phyloP scores from a whole-genome alignment of 2,888 invertebrate genomes.

The Conomelus anceps region DNA sequence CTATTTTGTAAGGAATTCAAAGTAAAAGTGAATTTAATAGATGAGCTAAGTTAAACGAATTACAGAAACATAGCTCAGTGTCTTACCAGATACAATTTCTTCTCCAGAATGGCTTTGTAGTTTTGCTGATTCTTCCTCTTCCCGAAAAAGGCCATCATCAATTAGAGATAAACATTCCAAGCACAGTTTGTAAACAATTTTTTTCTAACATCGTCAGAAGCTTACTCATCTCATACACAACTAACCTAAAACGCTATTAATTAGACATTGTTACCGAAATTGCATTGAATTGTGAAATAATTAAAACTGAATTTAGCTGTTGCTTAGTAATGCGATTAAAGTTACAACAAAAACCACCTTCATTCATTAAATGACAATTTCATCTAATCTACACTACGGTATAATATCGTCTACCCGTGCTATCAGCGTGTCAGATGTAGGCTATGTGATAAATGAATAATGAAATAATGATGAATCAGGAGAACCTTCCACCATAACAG shows the following conservation, averaged over 20 bases:
- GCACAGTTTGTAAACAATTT: background rate
- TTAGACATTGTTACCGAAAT: background rate
- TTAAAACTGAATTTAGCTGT: background rate
- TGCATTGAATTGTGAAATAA: background rate
- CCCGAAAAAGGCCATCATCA: constrained; percentile 29
- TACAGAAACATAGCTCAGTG: background rate
- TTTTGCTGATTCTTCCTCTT: constrained; percentile 42
- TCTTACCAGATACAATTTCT: constrained; percentile 53
- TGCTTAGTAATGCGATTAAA: background rate
- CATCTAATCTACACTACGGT: too few species aligned
- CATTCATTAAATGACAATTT: too few species aligned
- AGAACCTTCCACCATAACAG: too few species aligned
- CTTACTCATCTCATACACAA: background rate
- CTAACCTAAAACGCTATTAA: background rate
- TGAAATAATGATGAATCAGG: too few species aligned
- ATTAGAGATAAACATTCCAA: background rate
- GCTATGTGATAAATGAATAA: too few species aligned
- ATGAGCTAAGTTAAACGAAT: background rate
- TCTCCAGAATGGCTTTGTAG: constrained; percentile 53
- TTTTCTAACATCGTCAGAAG: background rate
- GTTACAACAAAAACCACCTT: background rate
- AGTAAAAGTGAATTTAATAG: too few species aligned
- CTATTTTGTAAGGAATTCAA: too few species aligned
- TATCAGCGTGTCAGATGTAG: too few species aligned
- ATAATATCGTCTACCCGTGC: too few species aligned